Evolutionary conservation across 2,888 invertebrate genomes (phyloP), one percentile per base, ranked within the genome.

Genomic region (Caprella mutica): DNA sequence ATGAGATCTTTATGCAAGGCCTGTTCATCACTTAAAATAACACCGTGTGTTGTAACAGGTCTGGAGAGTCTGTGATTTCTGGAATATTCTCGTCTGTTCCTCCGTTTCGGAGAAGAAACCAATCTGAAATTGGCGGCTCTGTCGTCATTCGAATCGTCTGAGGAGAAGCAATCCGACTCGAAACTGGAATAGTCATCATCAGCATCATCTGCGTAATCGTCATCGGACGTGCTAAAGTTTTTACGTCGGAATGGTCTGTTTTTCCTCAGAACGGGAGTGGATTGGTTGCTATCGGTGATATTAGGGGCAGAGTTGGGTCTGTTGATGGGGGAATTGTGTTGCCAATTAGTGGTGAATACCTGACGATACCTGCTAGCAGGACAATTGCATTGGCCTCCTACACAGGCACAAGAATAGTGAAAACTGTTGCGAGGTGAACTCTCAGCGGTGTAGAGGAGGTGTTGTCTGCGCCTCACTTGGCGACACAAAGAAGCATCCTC

Each of bases 101-200:
- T 46, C 12, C 33, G 19, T 23, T 61, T 57, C 23, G 57, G 55
- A 19, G 46, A 30, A 21, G 54, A 40, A 19, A 42, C 29, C 5
- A 52, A 19, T 9, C 35, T 30, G 33, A 40, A 29, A 27, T 39
- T 55, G 29, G 50, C 51, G 12, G 52, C 50, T 27, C 59, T 56
- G 17, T 51, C 27, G 40, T 59, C 55, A 42, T 56, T 56, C 17
- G 51, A 43, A 27, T 52, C 59, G 17, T 59, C 55, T 21, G 33
- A 30, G 35, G 44, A 44, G 26, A 46, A 44, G 19, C 46, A 44
- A 19, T 44, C 55, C 5, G 44, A 44, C 29, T 44, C 59, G 4
- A 50, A 57, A 38, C 61, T 61, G 33, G 55, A 61, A 38, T 61
- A 61, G 29, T 61, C 61, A 30, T 55, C 52, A 43, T 59, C 59